phyloP scores from a whole-genome alignment of 2,113 vertebrate genomes.

The Pachycephala philippinensis region DNA sequence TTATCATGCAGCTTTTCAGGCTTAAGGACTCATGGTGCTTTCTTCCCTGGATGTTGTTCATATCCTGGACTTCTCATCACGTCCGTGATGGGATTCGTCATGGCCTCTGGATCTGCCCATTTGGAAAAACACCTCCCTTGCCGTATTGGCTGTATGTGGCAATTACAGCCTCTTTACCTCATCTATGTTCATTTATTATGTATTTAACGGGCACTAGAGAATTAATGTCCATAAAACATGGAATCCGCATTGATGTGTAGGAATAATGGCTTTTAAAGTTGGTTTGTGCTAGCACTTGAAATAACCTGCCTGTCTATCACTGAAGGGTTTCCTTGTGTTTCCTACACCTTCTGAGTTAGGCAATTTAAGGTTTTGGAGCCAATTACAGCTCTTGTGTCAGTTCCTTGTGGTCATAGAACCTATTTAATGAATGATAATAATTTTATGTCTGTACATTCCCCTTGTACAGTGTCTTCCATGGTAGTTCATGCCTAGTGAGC shows the following conservation, averaged over 20 bases:
- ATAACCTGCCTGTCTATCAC: background rate
- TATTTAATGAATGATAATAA: background rate
- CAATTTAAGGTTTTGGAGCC: background rate
- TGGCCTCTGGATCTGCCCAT: conserved; percentile 92
- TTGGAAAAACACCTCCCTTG: conserved; percentile 89
- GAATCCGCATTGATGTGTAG: conserved; percentile 88
- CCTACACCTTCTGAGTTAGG: background rate
- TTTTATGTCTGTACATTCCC: background rate
- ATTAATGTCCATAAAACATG: conserved; percentile 89
- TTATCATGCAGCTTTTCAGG: conserved; percentile 84
- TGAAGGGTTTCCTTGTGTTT: background rate
- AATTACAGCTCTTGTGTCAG: background rate
- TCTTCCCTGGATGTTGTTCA: conserved; percentile 94
- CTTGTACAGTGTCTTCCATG: background rate
- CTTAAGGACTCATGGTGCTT: conserved; percentile 94
- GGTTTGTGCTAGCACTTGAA: background rate
- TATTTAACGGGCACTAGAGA: conserved; percentile 91
- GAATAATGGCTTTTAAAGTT: background rate
- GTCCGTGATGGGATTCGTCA: conserved; percentile 88
- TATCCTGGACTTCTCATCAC: conserved; percentile 93
- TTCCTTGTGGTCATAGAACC: background rate
- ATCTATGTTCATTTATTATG: conserved; percentile 91
- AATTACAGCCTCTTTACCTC: conserved; percentile 89
- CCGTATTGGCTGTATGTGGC: conserved; percentile 92
- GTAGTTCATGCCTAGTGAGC: background rate